These are phyloP conservation scores for Drosophila seguyi DNA, from an alignment of 1,140 invertebrate species.

Conservation along the genomic window DNA sequence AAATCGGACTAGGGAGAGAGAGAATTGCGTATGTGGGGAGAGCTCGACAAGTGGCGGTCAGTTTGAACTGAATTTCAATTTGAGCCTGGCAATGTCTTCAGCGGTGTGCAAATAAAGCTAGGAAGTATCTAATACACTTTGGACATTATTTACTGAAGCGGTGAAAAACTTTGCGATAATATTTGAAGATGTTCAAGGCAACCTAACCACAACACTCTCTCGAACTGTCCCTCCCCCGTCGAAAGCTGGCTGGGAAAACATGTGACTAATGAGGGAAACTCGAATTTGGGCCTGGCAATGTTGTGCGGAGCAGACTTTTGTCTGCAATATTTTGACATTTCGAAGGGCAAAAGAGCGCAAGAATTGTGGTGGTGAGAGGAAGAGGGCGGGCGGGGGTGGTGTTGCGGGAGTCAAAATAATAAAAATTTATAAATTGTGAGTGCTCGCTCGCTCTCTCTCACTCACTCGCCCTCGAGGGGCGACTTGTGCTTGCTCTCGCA, in stretches of 20 bases:
- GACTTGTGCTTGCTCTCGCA: conserved; percentile 1
- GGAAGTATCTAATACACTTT: background rate
- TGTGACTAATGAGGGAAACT: conserved; percentile 55
- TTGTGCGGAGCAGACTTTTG: conserved; percentile 45
- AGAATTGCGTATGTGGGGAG: conserved; percentile 11
- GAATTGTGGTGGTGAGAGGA: background rate
- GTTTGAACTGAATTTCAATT: conserved; percentile 25
- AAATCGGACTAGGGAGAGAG: background rate
- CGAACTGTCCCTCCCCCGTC: no score
- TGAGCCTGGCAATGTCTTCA: conserved; percentile 10
- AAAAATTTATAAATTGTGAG: conserved; percentile 64
- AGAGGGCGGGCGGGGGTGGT: background rate
- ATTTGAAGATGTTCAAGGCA: background rate
- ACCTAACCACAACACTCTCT: background rate
- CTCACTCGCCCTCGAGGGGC: background rate
- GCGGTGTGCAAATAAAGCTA: background rate
- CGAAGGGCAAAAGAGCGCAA: conserved; percentile 73
- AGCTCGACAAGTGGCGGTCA: conserved; percentile 51
- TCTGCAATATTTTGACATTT: conserved; percentile 81
- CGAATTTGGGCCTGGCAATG: conserved; percentile 51
- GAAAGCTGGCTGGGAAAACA: conserved; percentile 43
- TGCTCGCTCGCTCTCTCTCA: background rate
- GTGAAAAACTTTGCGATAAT: background rate
- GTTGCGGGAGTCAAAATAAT: conserved; percentile 59
- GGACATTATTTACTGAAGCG: background rate